A percentile compares a stretch with the other conserved stretches of the same genome.
These are phyloP conservation scores for Neomorphus geoffroyi DNA, from an alignment of 2,797 vertebrate genomes.

Conservation along the genomic window DNA sequence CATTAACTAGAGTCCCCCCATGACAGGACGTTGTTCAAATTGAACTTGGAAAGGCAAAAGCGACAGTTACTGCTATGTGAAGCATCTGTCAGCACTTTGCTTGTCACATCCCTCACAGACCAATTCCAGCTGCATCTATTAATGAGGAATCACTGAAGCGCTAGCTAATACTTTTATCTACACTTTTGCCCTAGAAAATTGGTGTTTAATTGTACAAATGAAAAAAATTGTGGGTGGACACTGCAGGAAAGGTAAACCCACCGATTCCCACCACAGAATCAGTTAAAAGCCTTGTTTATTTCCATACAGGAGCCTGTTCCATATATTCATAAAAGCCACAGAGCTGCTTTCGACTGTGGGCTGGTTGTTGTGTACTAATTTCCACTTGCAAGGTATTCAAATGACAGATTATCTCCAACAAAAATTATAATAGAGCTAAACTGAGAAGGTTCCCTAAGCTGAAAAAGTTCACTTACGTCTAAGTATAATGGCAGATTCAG, in stretches of 20 bases:
- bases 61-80: not conserved
- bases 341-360: not conserved
- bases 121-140: not conserved
- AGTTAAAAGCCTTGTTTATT: slow-evolving; percentile 13
- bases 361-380: not conserved
- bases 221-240: not conserved
- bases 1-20: accelerated
- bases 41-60: not conserved
- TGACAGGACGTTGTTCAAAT: accelerated
- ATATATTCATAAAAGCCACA: not conserved
- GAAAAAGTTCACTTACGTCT: not conserved
- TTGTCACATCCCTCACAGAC: not conserved
- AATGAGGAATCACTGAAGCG: not conserved
- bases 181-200: slow-evolving; percentile 27
- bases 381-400: not conserved
- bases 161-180: not conserved
- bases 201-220: slow-evolving; percentile 30
- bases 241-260: not conserved
- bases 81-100: not conserved
- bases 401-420: not conserved
- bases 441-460: not conserved
- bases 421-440: not conserved
- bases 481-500: not conserved
- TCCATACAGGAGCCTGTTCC: not conserved
- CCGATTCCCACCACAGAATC: slow-evolving; percentile 5